Evolutionary conservation across 2,888 invertebrate genomes (phyloP).

Genomic region (Apamea epomidion): DNA sequence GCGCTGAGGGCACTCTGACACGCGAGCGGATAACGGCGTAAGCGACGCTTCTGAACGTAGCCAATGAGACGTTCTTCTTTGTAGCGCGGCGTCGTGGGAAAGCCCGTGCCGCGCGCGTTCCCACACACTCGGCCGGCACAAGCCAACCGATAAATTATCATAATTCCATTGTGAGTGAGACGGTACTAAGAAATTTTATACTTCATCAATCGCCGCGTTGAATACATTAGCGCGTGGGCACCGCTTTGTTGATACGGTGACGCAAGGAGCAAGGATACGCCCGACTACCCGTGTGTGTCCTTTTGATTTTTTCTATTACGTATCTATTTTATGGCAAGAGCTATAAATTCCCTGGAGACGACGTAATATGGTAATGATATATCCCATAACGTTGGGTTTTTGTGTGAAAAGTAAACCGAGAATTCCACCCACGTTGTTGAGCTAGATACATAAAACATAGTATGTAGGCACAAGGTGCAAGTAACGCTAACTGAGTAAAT

Average conservation of each 20-base stretch:
- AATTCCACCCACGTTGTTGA: conserved; percentile 68
- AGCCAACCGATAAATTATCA: conserved; percentile 91
- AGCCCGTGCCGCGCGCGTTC: conserved; percentile 90
- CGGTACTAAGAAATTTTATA: conserved; percentile 91
- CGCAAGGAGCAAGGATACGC: conserved; percentile 73
- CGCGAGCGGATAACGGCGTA: conserved; percentile 77
- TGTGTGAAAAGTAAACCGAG: conserved; percentile 70
- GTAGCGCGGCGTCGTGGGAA: conserved; percentile 86
- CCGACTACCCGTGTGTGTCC: conserved; percentile 71
- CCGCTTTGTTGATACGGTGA: conserved; percentile 84
- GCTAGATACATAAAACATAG: conserved; percentile 66
- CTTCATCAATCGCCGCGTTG: conserved; percentile 90
- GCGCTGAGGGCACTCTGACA: conserved; percentile 53
- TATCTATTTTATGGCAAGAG: conserved; percentile 78
- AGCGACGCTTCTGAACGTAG: conserved; percentile 72
- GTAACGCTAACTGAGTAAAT: conserved; percentile 65
- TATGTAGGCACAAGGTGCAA: conserved; percentile 52
- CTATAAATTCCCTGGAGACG: conserved; percentile 75
- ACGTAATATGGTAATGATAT: conserved; percentile 70
- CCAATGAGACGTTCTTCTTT: conserved; percentile 79
- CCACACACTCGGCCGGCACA: conserved; percentile 91
- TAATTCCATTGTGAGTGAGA: conserved; percentile 91
- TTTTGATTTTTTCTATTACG: conserved; percentile 80
- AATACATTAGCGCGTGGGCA: conserved; percentile 90
- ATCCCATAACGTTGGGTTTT: conserved; percentile 67